Percentiles rank a stretch among this genome's conserved stretches.
phyloP scores from a whole-genome alignment of 23 tunicate species.

The Halocynthia roretzi region DNA sequence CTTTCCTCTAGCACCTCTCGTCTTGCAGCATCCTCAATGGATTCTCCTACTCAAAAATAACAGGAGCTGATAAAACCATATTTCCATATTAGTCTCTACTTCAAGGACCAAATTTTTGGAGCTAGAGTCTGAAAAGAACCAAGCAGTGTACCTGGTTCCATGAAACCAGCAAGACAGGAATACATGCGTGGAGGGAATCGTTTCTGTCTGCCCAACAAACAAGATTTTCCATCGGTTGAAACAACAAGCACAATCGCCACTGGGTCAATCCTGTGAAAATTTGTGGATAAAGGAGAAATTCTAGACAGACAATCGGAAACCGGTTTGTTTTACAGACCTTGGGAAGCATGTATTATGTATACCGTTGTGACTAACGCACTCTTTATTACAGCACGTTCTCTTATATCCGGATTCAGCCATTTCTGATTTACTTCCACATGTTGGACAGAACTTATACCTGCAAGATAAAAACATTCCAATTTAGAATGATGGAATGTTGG shows the following conservation, averaged over 20 bases:
- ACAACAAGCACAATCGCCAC: slow-evolving; percentile 66
- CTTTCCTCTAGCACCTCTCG: slow-evolving; percentile 86
- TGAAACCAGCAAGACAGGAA: slow-evolving; percentile 80
- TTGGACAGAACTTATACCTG: slow-evolving; percentile 71
- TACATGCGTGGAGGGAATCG: slow-evolving; percentile 76
- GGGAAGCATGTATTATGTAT: slow-evolving; percentile 86
- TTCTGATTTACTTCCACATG: slow-evolving; percentile 64
- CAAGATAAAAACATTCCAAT: neutral
- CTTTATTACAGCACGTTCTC: slow-evolving; percentile 34
- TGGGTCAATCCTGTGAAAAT: slow-evolving; percentile 65
- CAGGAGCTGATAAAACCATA: too few species aligned
- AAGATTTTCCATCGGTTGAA: slow-evolving; percentile 68
- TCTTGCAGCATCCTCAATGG: slow-evolving; percentile 90
- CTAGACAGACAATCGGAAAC: too few species aligned
- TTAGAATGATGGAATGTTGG: neutral
- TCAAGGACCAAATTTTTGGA: too few species aligned
- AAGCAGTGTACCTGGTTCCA: slow-evolving; percentile 68
- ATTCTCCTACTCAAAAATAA: slow-evolving; percentile 37
- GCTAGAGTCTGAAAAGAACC: too few species aligned
- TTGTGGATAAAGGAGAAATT: too few species aligned
- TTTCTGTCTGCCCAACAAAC: slow-evolving; percentile 71
- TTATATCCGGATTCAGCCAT: slow-evolving; percentile 87
- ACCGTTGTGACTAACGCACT: slow-evolving; percentile 51
- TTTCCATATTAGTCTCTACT: too few species aligned
- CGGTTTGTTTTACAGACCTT: slow-evolving; percentile 18